Evolutionary conservation across 2,113 vertebrate genomes (phyloP).

Genomic region (Pluvianellus socialis): DNA sequence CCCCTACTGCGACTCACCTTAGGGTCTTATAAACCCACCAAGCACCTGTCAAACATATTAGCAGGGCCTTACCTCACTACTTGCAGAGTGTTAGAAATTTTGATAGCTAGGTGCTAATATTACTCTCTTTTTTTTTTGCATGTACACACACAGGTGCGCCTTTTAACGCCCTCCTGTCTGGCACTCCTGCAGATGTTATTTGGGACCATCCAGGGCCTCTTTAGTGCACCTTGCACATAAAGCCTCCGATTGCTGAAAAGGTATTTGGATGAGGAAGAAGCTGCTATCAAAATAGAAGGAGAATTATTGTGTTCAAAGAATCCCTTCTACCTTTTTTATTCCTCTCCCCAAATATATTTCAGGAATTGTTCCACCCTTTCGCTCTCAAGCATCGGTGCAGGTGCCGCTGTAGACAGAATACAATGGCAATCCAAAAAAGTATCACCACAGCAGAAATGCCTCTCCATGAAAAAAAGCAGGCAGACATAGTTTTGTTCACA

Average conservation of each 20-base stretch:
- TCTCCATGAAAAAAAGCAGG: not conserved
- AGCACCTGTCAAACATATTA: not conserved
- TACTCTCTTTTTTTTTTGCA: not conserved
- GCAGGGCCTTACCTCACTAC: not conserved
- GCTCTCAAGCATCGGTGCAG: not conserved
- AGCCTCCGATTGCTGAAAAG: not conserved
- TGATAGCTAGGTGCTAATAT: not conserved
- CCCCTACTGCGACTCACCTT: not conserved
- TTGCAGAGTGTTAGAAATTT: not conserved
- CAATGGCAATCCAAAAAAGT: not conserved
- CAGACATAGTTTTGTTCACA: constrained; percentile 14
- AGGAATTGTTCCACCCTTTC: not conserved
- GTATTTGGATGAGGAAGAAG: not conserved
- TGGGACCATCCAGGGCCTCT: not conserved
- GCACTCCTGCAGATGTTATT: not conserved
- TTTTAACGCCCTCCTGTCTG: not conserved
- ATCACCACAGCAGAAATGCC: not conserved
- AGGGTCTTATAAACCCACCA: not conserved
- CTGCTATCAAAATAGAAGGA: not conserved
- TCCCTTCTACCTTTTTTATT: not conserved
- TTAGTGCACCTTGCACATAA: not conserved
- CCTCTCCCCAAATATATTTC: not conserved
- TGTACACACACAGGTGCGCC: not conserved
- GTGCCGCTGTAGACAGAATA: not conserved
- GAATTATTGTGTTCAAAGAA: not conserved